Conservation (phyloP, 2,113 vertebrate genomes). For the Dipodomys merriami region DNA sequence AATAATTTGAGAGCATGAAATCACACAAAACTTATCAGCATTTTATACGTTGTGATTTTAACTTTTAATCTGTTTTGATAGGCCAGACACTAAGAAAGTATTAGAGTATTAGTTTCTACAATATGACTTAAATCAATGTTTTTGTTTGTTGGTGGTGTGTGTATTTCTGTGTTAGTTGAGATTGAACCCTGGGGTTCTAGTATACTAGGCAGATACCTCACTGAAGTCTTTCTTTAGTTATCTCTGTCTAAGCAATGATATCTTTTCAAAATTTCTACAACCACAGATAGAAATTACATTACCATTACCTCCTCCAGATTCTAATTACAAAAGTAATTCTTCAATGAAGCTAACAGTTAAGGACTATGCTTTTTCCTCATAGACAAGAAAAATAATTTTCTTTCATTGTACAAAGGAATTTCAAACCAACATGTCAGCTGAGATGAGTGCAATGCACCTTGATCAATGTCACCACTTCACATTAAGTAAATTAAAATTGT, state of each 20-base stretch:
- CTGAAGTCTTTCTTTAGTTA: neutral
- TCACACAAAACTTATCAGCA: neutral
- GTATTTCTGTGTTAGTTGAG: too few relatives aligned
- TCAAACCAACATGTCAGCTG: too few relatives aligned
- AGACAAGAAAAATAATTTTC: too few relatives aligned
- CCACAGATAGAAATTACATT: constrained; percentile 26
- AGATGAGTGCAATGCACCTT: too few relatives aligned
- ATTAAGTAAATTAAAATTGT: neutral
- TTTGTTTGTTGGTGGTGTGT: too few relatives aligned
- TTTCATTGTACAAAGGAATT: too few relatives aligned
- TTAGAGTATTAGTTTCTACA: neutral
- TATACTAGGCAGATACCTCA: too few relatives aligned
- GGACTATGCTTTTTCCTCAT: neutral
- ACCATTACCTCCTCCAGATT: neutral
- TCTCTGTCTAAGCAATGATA: constrained; percentile 21
- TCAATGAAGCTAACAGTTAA: neutral
- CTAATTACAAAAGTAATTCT: neutral
- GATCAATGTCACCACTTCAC: too few relatives aligned
- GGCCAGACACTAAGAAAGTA: neutral
- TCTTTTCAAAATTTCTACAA: constrained; percentile 14
- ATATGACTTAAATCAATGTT: neutral
- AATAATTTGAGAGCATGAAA: neutral
- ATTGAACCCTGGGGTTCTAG: too few relatives aligned
- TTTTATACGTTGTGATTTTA: constrained; percentile 12
- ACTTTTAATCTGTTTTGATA: neutral